Evolutionary conservation across 2,797 vertebrate genomes (phyloP).

Genomic region (Chloroceryle inda): DNA sequence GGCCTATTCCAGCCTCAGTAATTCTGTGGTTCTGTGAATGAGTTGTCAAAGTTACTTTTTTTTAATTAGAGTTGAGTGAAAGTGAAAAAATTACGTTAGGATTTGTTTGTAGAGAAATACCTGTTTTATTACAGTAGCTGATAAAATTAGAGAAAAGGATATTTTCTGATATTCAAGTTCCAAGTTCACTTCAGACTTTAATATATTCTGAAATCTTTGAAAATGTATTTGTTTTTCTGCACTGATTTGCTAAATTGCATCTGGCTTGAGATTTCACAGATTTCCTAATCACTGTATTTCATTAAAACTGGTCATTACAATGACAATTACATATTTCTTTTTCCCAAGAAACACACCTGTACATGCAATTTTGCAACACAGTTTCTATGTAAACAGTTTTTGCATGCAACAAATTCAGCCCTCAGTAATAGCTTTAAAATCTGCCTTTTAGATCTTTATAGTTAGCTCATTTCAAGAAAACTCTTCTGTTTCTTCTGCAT

Average conservation of each 20-base stretch:
- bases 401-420: not conserved
- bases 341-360: not conserved
- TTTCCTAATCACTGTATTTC: not conserved
- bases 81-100: not conserved
- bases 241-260: not conserved
- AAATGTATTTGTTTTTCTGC: not conserved
- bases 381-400: not conserved
- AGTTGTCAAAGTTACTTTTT: not conserved
- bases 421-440: not conserved
- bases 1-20: too few relatives aligned
- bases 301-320: not conserved
- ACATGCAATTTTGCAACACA: not conserved
- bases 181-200: not conserved
- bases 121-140: not conserved
- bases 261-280: not conserved
- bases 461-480: not conserved
- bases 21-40: too few relatives aligned
- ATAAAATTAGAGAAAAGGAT: not conserved
- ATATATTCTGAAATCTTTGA: not conserved
- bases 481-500: not conserved
- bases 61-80: slow-evolving; percentile 1
- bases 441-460: not conserved
- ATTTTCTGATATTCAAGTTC: not conserved
- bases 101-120: not conserved
- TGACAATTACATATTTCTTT: not conserved